Base-by-base conservation (phyloP, 35 echinoderm and acorn worm species). In the Patiria miniata region DNA sequence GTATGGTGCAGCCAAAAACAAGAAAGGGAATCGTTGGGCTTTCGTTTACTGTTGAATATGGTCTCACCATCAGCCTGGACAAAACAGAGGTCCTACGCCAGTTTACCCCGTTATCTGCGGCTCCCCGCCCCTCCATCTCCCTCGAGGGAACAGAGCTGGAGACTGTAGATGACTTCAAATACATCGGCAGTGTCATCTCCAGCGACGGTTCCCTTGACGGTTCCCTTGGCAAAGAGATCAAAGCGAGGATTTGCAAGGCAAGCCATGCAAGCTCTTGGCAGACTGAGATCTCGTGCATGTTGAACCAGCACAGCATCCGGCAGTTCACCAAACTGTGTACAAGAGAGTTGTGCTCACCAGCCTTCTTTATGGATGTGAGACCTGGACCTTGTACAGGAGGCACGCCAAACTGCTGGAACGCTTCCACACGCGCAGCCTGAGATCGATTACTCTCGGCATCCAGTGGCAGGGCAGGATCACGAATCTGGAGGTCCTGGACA, bases 191-290 rank as follows among this genome's bases (percentile, higher is more conserved):
- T 51, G 78, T 37, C 47, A 90, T 90, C 88, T 83, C 81, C 29
- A 50, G 26, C 51, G 40, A 90, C 36, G 58, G 37, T 29, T 68
- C 37, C n/a, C n/a, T n/a, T n/a, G n/a, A n/a, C n/a, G n/a, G n/a
- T n/a, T n/a, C n/a, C 15, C 79, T 85, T 59, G 83, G 86, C 89
- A 85, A 79, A 55, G 84, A 92, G 37, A 83, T 92, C 26, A n/a
- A n/a, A n/a, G n/a, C n/a, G n/a, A n/a, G 84, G 22, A n/a, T 91
- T 0, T 33, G 36, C 36, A 90, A 86, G 78, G 83, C 61, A 80
- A 87, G 36, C 40, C 77, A n/a, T n/a, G n/a, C n/a, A 38, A 44
- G 76, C 83, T 6, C 68, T 92, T 36, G 90, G 78, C 32, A 33
- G 91, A 40, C 86, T 88, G 34, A 36, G 38, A 15, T 37, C 69